phyloP scores from a whole-genome alignment of 2,888 invertebrate species.

The Harpalus rubripes region DNA sequence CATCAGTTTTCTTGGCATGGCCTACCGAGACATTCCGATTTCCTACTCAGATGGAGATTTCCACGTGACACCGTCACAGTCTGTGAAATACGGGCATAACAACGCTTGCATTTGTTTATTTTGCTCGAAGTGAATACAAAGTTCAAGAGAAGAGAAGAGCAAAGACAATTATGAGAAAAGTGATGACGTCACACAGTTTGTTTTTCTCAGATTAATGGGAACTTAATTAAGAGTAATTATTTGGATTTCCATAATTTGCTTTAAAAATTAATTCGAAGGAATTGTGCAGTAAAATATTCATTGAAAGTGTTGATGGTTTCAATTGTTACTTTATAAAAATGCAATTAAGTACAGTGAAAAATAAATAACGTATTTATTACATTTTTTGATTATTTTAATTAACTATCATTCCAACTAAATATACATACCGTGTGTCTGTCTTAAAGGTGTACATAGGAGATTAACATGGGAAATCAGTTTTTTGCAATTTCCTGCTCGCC shows the following conservation, averaged over 20 bases:
- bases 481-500: too few species aligned
- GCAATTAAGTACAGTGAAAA: too few species aligned
- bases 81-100: constrained; percentile 11
- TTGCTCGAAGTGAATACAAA: constrained; percentile 21
- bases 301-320: neutral
- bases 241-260: constrained; percentile 34
- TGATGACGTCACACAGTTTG: constrained; percentile 32
- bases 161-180: constrained; percentile 38
- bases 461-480: too few species aligned
- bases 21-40: constrained; percentile 1
- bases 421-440: too few species aligned
- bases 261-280: neutral
- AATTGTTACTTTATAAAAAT: too few species aligned
- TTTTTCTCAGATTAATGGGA: constrained; percentile 35
- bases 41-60: constrained; percentile 13
- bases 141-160: constrained; percentile 26
- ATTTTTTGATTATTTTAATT: too few species aligned
- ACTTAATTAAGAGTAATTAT: constrained; percentile 17
- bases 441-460: too few species aligned
- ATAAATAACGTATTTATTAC: too few species aligned
- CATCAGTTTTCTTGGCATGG: constrained; percentile 24
- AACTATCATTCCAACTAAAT: too few species aligned
- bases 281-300: neutral
- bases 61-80: constrained; percentile 1
- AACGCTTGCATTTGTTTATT: constrained; percentile 24